A percentile compares a stretch with the other conserved stretches of the same genome.
These are phyloP conservation scores for Cybosia mesomella DNA, from an alignment of 2,888 invertebrate species.

Conservation along the genomic window DNA sequence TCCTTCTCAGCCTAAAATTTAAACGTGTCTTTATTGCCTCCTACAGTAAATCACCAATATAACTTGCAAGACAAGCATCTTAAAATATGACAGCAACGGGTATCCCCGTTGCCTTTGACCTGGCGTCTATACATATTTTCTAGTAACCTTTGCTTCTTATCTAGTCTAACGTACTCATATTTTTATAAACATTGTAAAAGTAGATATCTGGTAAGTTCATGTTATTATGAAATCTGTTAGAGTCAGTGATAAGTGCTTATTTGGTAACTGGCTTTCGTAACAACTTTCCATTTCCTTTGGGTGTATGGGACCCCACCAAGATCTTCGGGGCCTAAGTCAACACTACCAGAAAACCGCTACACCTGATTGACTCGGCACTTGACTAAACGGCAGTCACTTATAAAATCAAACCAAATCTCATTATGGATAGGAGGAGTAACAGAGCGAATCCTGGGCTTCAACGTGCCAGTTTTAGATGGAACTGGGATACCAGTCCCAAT, in stretches of 20 bases:
- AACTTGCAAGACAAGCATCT: not conserved
- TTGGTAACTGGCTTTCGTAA: not conserved
- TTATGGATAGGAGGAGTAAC: too few species aligned
- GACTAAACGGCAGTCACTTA: too few species aligned
- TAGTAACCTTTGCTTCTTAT: not conserved
- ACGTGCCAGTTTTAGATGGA: too few species aligned
- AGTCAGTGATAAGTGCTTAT: not conserved
- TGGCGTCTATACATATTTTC: constrained; percentile 1
- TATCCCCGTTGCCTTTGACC: not conserved
- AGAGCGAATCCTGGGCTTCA: too few species aligned
- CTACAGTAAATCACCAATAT: not conserved
- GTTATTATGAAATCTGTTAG: too few species aligned
- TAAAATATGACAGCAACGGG: not conserved
- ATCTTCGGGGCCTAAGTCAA: too few species aligned
- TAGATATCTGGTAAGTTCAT: not conserved
- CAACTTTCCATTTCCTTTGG: too few species aligned
- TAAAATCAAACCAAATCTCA: too few species aligned
- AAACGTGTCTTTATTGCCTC: not conserved
- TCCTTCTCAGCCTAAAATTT: not conserved
- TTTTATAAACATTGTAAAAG: not conserved
- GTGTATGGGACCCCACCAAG: too few species aligned
- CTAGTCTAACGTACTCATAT: not conserved
- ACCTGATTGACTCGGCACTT: too few species aligned
- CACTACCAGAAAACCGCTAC: too few species aligned
- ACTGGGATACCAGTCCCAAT: too few species aligned